Percentiles rank a stretch among this genome's conserved stretches.
Evolutionary conservation across 2,113 vertebrate genomes (phyloP).

Genomic region (Halichoerus grypus): DNA sequence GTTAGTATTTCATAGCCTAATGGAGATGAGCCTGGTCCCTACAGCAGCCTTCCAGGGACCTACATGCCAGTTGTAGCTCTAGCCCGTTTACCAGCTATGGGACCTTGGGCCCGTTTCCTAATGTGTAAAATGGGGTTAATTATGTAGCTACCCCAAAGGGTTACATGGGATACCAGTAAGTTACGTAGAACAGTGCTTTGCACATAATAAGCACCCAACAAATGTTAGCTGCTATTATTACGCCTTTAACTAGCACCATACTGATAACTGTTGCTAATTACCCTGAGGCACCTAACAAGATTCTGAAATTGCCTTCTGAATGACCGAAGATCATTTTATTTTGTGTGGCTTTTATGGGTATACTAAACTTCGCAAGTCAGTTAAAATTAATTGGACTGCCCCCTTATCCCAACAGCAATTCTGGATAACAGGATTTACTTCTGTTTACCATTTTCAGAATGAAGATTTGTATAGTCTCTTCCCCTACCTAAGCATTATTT

Average conservation of each 20-base stretch:
- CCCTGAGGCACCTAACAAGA: not conserved
- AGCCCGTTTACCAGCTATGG: not conserved
- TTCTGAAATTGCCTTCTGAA: not conserved
- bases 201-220: not conserved
- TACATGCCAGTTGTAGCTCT: not conserved
- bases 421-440: not conserved
- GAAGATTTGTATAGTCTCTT: not conserved
- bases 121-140: not conserved
- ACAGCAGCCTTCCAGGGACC: not conserved
- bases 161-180: not conserved
- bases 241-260: not conserved
- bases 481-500: not conserved
- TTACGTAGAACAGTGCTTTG: not conserved
- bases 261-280: not conserved
- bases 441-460: not conserved
- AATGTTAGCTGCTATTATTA: not conserved
- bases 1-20: not conserved
- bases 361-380: not conserved
- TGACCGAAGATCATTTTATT: not conserved
- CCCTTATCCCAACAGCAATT: not conserved
- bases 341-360: not conserved
- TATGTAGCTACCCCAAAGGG: not conserved
- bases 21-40: not conserved
- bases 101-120: not conserved
- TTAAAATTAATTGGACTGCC: not conserved